Percentiles rank a stretch among this genome's conserved stretches.
phyloP scores from a whole-genome alignment of 1,140 invertebrate species.

The Drosophila elegans region DNA sequence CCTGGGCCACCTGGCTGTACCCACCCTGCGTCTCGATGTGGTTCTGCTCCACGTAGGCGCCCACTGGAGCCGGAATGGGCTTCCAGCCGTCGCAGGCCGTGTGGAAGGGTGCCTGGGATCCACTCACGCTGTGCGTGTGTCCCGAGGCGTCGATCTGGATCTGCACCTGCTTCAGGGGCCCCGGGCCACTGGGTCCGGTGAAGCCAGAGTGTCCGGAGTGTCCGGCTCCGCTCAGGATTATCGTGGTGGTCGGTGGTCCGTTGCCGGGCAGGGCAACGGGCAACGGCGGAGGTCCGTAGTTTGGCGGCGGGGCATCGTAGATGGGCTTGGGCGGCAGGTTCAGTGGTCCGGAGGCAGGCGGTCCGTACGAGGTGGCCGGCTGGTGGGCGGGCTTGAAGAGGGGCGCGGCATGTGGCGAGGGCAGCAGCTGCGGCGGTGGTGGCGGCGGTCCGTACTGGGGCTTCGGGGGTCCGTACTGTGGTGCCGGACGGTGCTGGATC shows the following conservation, averaged over 20 bases:
- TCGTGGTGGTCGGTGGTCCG: conserved; percentile 51
- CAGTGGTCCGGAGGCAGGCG: conserved; percentile 76
- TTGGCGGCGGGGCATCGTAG: conserved; percentile 78
- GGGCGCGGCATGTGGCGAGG: conserved; percentile 76
- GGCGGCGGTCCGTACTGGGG: conserved; percentile 72
- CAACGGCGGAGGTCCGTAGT: conserved; percentile 70
- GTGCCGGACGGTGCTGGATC: conserved; percentile 85
- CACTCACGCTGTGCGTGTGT: conserved; percentile 75
- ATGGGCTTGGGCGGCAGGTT: conserved; percentile 66
- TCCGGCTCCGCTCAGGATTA: conserved; percentile 56
- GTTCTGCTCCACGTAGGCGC: conserved; percentile 70
- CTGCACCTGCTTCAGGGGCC: conserved; percentile 70
- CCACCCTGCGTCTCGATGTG: conserved; percentile 75
- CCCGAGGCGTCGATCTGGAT: conserved; percentile 77
- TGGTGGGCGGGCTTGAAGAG: conserved; percentile 70
- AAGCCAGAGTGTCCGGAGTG: conserved; percentile 34
- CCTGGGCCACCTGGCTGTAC: conserved; percentile 72
- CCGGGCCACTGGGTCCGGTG: conserved; percentile 8
- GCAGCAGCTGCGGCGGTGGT: conserved; percentile 71
- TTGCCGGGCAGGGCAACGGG: conserved; percentile 58
- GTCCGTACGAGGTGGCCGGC: conserved; percentile 81
- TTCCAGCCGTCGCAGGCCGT: conserved; percentile 92
- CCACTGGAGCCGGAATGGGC: conserved; percentile 89
- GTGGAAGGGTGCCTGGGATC: conserved; percentile 76
- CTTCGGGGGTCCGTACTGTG: conserved; percentile 84